A percentile compares a stretch with the other conserved stretches of the same genome.
These are phyloP conservation scores for Heteronetta atricapilla DNA, from an alignment of 2,113 vertebrate genomes.

Conservation along the genomic window DNA sequence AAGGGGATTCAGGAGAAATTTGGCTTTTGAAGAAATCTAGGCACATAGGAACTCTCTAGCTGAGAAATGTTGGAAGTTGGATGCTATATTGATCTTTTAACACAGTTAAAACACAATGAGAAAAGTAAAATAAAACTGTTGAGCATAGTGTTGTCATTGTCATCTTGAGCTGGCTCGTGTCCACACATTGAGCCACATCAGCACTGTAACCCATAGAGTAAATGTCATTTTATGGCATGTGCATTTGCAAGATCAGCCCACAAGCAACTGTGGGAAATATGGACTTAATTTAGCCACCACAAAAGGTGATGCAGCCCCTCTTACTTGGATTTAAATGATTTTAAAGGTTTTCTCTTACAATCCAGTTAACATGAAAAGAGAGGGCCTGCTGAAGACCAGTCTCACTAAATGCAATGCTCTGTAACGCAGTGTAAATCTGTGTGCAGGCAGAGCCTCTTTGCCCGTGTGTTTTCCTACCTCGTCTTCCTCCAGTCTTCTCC, in stretches of 20 bases:
- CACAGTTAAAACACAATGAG: neutral
- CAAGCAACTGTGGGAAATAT: neutral
- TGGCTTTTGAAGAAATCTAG: neutral
- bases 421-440: accelerated
- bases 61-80: neutral
- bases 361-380: neutral
- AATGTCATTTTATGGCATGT: neutral
- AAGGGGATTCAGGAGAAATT: neutral
- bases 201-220: neutral
- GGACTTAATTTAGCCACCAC: neutral
- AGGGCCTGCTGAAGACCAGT: neutral
- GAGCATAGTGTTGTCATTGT: neutral
- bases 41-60: neutral
- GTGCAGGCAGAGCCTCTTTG: neutral
- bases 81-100: neutral
- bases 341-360: neutral
- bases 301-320: neutral
- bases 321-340: neutral
- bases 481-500: neutral
- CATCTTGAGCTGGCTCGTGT: neutral
- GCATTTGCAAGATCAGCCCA: neutral
- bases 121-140: neutral
- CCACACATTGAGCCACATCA: neutral
- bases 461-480: neutral
- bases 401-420: neutral